Evolutionary conservation across 2,113 vertebrate species (phyloP), one percentile per base, ranked within the genome.

Genomic region (Tenebrosternarchus preto): DNA sequence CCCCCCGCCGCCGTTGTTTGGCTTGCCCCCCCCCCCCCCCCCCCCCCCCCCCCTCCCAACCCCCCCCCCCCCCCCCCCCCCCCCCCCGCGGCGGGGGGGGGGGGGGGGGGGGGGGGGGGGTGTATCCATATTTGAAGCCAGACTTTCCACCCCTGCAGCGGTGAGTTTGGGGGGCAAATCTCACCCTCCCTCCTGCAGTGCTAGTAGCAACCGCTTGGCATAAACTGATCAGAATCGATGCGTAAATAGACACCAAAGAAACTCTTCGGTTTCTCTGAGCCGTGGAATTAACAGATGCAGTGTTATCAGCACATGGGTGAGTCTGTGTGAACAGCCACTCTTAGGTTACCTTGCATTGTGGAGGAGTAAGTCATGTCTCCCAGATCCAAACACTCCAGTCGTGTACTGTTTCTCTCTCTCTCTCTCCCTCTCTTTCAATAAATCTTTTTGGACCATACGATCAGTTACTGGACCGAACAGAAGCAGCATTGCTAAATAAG

Each of bases 241-340:
- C 63, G 55, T 69, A 39, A 78, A 78, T 56, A 68, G 33, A n/a
- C 60, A 50, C 2, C 25, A 9, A 7, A 50, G 60, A 22, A 36
- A 60, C 9, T 20, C 11, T 19, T 68, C 22, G 31, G 63, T 72
- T 73, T 29, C 55, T 50, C 66, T 64, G 64, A 43, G 46, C 43
- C 22, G 27, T 76, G n/a, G 68, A 80, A 82, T 85, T 75, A 82
- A 80, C 78, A 69, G 60, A 77, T 77, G 60, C 29, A 24, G 17
- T 27, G 43, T 16, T 59, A 78, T 53, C 46, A 67, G 73, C 36
- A 50, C 59, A 25, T 31, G 16, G 27, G 22, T n/a, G 46, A 57
- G 31, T 72, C 22, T 72, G 50, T 74, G 57, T 17, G 36, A 73
- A 20, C 7, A 29, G 29, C 17, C 76, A 57, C 53, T 80, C 61